Evolutionary conservation across 2,888 invertebrate species (phyloP).

Genomic region (Odontocerum albicorne): DNA sequence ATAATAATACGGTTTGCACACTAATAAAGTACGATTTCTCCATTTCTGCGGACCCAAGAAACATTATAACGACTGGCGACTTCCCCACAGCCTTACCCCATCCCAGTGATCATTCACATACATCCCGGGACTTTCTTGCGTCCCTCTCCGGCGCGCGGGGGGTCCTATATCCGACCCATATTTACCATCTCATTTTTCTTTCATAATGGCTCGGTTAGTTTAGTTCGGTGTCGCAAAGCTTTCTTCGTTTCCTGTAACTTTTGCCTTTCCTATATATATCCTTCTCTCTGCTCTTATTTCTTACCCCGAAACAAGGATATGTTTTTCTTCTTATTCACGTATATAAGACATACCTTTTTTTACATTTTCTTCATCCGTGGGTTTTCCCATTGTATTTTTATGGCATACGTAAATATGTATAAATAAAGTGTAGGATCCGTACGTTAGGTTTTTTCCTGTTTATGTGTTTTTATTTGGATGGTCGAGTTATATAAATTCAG

Average conservation of each 20-base stretch:
- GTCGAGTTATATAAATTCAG: conserved; percentile 11
- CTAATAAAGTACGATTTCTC: conserved; percentile 31
- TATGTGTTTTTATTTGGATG: conserved; percentile 3
- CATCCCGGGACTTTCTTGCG: conserved; percentile 23
- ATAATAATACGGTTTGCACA: conserved; percentile 3
- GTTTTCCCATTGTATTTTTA: conserved; percentile 21
- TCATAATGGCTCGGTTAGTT: conserved; percentile 36
- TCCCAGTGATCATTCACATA: conserved; percentile 3
- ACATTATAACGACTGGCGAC: conserved; percentile 35
- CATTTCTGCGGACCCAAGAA: conserved; percentile 33
- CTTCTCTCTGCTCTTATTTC: neutral
- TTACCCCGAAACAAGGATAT: conserved; percentile 19
- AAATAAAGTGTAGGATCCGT: conserved; percentile 1
- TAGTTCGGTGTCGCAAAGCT: conserved; percentile 34
- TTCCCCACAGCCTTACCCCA: conserved; percentile 18
- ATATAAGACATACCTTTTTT: conserved; percentile 3
- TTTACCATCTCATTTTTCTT: conserved; percentile 34
- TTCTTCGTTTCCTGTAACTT: conserved; percentile 31
- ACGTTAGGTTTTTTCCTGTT: conserved; percentile 12
- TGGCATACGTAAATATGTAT: conserved; percentile 9
- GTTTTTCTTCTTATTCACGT: conserved; percentile 16
- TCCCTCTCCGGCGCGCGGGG: conserved; percentile 11
- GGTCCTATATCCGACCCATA: conserved; percentile 22
- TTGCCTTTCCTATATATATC: conserved; percentile 9
- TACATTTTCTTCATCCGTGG: conserved; percentile 1